A percentile compares a stretch with the other conserved stretches of the same genome.
Conservation (phyloP, 2,888 invertebrate genomes). For the Polydrusus cervinus region DNA sequence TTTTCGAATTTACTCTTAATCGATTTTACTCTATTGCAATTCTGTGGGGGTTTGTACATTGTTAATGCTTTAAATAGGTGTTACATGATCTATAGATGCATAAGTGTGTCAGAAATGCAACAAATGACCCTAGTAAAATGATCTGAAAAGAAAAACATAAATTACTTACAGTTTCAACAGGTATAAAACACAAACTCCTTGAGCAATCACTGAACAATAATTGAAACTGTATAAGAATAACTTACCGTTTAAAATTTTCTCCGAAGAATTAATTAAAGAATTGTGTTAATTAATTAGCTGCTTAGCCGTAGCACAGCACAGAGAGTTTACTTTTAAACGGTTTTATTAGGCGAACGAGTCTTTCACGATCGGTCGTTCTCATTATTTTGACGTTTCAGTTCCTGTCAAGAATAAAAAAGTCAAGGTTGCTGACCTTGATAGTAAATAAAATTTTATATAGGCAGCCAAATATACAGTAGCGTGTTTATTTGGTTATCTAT, state of each 20-base stretch:
- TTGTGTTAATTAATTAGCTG: constrained; percentile 39
- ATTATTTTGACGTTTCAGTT: constrained; percentile 54
- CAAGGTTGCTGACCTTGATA: constrained; percentile 48
- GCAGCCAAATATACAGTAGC: background rate
- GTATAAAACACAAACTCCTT: constrained; percentile 10
- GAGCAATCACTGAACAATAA: constrained; percentile 24
- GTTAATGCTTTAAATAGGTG: constrained; percentile 21
- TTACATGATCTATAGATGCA: constrained; percentile 38
- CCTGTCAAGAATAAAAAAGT: constrained; percentile 43
- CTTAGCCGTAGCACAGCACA: constrained; percentile 32
- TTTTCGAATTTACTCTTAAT: constrained; percentile 79
- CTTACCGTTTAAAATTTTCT: constrained; percentile 47
- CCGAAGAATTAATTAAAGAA: constrained; percentile 33
- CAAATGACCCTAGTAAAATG: constrained; percentile 41
- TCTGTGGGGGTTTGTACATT: constrained; percentile 70
- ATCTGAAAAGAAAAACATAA: constrained; percentile 51
- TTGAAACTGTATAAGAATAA: constrained; percentile 29
- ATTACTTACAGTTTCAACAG: constrained; percentile 45
- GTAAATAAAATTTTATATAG: constrained; percentile 1
- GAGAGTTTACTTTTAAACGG: constrained; percentile 28
- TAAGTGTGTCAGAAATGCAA: constrained; percentile 31
- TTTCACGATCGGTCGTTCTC: constrained; percentile 39
- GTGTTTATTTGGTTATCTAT: constrained; percentile 5
- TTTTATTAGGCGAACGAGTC: constrained; percentile 32
- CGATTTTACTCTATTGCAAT: constrained; percentile 75